Percentiles rank a stretch among this genome's conserved stretches.
These are phyloP conservation scores for Agrenia bidenticulata DNA, from an alignment of 2,888 invertebrate genomes.

Conservation along the genomic window DNA sequence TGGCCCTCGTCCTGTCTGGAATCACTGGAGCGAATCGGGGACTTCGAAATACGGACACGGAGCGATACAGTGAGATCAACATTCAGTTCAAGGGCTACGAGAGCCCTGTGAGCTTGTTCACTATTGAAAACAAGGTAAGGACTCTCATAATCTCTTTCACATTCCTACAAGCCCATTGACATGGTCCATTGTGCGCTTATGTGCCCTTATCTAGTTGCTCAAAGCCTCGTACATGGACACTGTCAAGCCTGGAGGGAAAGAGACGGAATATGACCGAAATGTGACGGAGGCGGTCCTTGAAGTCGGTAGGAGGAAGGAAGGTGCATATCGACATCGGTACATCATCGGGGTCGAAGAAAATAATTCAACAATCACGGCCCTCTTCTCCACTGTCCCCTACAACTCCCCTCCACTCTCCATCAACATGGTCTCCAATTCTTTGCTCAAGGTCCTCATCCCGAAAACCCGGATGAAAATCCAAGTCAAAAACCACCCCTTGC, in stretches of 20 bases:
- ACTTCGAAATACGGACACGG: constrained; percentile 26
- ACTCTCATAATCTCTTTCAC: no score
- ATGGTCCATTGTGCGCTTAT: no score
- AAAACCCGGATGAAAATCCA: constrained; percentile 12
- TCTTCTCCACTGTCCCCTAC: constrained; percentile 6
- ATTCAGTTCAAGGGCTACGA: constrained; percentile 20
- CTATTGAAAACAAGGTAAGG: constrained; percentile 2
- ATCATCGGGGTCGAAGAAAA: constrained; percentile 13
- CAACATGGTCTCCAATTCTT: constrained; percentile 9
- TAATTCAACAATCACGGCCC: background rate
- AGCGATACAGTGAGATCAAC: constrained; percentile 23
- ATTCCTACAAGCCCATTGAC: no score
- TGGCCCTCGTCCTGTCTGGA: constrained; percentile 22
- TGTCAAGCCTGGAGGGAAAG: background rate
- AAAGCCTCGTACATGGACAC: background rate
- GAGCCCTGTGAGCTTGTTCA: constrained; percentile 11
- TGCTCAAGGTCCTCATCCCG: background rate
- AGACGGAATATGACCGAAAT: background rate
- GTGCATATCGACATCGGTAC: constrained; percentile 14
- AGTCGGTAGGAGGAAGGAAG: background rate
- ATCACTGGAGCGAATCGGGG: constrained; percentile 29
- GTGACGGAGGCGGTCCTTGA: background rate
- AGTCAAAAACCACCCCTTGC: constrained; percentile 32
- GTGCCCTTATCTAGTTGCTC: background rate
- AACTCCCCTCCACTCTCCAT: constrained; percentile 11